A percentile compares a stretch with the other conserved stretches of the same genome.
These are phyloP conservation scores for Timema cristinae DNA, from an alignment of 2,888 invertebrate genomes.

Conservation along the genomic window DNA sequence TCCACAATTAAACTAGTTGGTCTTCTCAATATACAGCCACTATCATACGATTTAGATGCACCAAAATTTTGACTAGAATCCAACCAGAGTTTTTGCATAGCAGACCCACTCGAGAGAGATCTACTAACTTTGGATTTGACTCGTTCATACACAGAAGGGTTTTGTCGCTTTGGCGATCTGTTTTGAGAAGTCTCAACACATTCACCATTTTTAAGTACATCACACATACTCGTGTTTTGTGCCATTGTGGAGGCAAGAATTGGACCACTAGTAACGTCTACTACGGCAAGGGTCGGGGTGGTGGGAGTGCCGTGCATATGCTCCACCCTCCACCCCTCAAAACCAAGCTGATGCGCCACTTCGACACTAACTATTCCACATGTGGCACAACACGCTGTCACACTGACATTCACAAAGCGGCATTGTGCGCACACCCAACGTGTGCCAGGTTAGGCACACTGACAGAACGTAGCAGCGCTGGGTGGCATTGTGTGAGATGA, in stretches of 20 bases:
- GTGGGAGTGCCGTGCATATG: slow-evolving; percentile 18
- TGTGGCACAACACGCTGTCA: slow-evolving; percentile 35
- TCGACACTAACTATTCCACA: slow-evolving; percentile 31
- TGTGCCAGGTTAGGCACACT: slow-evolving; percentile 36
- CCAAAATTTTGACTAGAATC: slow-evolving; percentile 29
- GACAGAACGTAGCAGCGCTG: slow-evolving; percentile 28
- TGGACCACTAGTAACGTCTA: slow-evolving; percentile 24
- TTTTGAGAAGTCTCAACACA: slow-evolving; percentile 35
- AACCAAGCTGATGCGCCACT: slow-evolving; percentile 23
- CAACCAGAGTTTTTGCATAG: slow-evolving; percentile 45
- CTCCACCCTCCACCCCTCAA: slow-evolving; percentile 24
- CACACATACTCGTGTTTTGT: slow-evolving; percentile 32
- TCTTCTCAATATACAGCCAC: slow-evolving; percentile 44
- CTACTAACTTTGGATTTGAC: slow-evolving; percentile 55
- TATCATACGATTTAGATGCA: slow-evolving; percentile 25
- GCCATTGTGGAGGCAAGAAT: slow-evolving; percentile 23
- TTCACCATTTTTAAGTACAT: too few relatives aligned
- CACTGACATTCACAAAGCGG: slow-evolving; percentile 40
- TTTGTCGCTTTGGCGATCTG: slow-evolving; percentile 50
- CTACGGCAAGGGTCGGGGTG: slow-evolving; percentile 20
- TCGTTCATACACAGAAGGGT: slow-evolving; percentile 48
- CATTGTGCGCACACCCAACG: slow-evolving; percentile 44
- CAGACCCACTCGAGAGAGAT: slow-evolving; percentile 61
- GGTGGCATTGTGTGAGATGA: slow-evolving; percentile 13
- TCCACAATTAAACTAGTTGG: slow-evolving; percentile 56